Evolutionary conservation across 2,113 vertebrate genomes (phyloP).

Genomic region (Hiodon alosoides): DNA sequence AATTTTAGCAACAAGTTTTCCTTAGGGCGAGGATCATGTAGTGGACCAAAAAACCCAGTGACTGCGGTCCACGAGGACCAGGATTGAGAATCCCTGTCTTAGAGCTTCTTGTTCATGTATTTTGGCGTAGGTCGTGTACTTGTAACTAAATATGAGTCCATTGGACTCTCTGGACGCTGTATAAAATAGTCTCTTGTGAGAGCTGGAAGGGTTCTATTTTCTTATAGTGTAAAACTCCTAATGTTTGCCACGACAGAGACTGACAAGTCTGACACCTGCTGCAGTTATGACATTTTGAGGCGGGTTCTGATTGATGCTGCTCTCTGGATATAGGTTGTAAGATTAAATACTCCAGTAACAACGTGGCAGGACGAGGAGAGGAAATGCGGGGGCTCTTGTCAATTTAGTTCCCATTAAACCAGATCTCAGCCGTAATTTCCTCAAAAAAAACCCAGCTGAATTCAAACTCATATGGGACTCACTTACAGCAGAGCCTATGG

Average conservation of each 20-base stretch:
- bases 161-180: not conserved
- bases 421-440: conserved; percentile 4
- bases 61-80: too few species aligned
- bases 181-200: not conserved
- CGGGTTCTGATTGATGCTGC: conserved; percentile 31
- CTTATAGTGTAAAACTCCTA: not conserved
- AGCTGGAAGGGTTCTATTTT: not conserved
- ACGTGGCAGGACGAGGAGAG: conserved; percentile 22
- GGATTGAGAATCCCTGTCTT: too few species aligned
- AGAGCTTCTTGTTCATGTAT: too few species aligned
- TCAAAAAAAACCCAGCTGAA: not conserved
- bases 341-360: conserved; percentile 28
- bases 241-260: not conserved
- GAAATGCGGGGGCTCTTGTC: conserved; percentile 28
- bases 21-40: too few species aligned
- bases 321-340: conserved; percentile 28
- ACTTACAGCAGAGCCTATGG: too few species aligned
- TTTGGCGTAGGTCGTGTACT: too few species aligned
- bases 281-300: conserved; percentile 25
- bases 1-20: too few species aligned
- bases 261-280: conserved; percentile 20
- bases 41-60: too few species aligned
- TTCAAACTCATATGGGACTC: too few species aligned
- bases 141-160: too few species aligned
- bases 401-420: conserved; percentile 24